Evolutionary conservation across 64 coral and sea anemone species (phyloP).

Genomic region (Cladopsammia gracilis): DNA sequence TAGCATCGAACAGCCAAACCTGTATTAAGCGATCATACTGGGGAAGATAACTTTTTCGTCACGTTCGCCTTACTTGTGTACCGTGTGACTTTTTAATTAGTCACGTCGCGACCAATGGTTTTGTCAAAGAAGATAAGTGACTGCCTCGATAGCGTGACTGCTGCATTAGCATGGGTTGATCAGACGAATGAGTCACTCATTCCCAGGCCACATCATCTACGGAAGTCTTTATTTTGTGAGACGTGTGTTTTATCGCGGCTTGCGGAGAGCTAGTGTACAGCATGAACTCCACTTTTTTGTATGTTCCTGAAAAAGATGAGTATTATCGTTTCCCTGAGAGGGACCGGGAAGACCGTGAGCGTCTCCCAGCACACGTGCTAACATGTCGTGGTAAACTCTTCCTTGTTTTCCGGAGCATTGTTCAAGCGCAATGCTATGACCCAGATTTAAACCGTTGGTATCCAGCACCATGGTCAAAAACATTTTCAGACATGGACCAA

Average conservation of each 20-base stretch:
- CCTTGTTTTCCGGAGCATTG: not conserved
- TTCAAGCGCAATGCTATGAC: not conserved
- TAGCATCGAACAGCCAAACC: too few species aligned
- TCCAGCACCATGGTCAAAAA: not conserved
- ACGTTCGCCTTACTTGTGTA: constrained; percentile 29
- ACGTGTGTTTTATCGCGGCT: not conserved
- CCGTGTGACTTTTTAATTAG: not conserved
- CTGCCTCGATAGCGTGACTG: not conserved
- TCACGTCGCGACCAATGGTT: not conserved
- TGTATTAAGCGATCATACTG: too few species aligned
- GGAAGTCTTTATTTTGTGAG: not conserved
- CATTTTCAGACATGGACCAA: too few species aligned
- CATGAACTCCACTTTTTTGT: not conserved
- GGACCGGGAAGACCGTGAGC: too few species aligned
- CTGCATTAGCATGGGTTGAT: not conserved
- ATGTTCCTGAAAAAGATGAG: not conserved
- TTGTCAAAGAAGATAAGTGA: not conserved
- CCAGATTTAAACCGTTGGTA: not conserved
- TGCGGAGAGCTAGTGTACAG: not conserved
- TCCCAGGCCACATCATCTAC: not conserved
- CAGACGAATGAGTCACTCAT: not conserved
- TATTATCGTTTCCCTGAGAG: not conserved
- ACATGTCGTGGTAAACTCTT: not conserved
- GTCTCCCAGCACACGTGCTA: not conserved
- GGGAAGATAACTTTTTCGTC: constrained; percentile 18